Conservation (phyloP, 2,113 vertebrate genomes). For the Panurus biarmicus region DNA sequence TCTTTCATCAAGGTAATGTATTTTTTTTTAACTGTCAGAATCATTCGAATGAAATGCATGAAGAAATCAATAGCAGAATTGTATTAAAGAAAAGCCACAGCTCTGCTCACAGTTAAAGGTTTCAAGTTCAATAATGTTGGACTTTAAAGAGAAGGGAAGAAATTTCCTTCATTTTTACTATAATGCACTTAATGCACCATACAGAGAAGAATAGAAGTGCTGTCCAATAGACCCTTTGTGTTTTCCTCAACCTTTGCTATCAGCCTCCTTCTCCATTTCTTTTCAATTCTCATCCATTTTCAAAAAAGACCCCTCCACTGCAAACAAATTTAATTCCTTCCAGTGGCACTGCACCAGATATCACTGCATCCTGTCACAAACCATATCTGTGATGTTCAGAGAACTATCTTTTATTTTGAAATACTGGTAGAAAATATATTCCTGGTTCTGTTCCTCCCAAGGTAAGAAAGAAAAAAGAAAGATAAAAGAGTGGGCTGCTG, state of each 20-base stretch:
- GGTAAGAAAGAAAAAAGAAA: not conserved
- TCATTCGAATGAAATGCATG: constrained; percentile 53
- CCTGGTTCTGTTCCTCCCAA: not conserved
- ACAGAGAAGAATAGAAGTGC: constrained; percentile 7
- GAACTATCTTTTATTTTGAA: constrained; percentile 2
- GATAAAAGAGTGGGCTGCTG: not conserved
- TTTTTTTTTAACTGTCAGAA: constrained; percentile 53
- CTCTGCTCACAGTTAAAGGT: constrained; percentile 42
- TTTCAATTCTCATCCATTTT: constrained; percentile 1
- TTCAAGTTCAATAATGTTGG: constrained; percentile 46
- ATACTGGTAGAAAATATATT: not conserved
- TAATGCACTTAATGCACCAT: constrained; percentile 34
- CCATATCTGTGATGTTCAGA: not conserved
- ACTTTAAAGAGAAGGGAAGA: constrained; percentile 40
- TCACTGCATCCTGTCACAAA: not conserved
- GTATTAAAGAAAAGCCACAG: constrained; percentile 57
- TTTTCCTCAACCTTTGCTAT: constrained; percentile 32
- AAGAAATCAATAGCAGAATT: constrained; percentile 58
- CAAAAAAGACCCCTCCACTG: not conserved
- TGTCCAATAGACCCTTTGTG: constrained; percentile 27
- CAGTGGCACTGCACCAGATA: not conserved
- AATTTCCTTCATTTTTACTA: constrained; percentile 15
- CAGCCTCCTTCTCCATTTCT: constrained; percentile 12
- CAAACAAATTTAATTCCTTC: not conserved
- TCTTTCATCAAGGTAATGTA: constrained; percentile 53